Evolutionary conservation across 1,140 invertebrate species (phyloP), one percentile per base, ranked within the genome.

Genomic region (Pseudoatta argentina): DNA sequence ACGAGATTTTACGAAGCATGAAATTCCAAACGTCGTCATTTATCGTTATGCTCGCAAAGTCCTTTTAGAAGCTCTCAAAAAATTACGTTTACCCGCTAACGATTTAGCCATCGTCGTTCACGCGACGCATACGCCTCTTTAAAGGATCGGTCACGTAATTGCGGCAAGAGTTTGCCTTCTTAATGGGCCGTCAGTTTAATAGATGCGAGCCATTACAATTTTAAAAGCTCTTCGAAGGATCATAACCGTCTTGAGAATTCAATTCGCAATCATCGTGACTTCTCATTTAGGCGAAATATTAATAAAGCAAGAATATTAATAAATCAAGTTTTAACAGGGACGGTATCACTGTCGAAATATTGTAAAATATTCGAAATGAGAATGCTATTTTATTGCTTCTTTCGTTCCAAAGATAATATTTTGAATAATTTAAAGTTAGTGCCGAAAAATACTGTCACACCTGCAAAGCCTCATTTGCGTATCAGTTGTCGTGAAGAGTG

Each of bases 111-210:
- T 55, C 63, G 30, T 44, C n/a, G 64, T 57, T 27, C 24, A 63
- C 18, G 53, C 34, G 34, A 79, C 63, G 63, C 48, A n/a, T 44
- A 30, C 30, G 63, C 30, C 16, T 57, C 55, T 69, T 81, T 69
- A 27, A 57, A 71, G 21, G 66, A 44, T 61, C 51, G 12, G 53
- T 71, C 66, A 44, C 51, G 51, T 81, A 81, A 81, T 81, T 71
- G 51, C 64, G 48, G 64, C 30, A 48, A 69, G 53, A 81, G 21
- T 71, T 81, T 81, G 57, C 67, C 24, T 81, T 6, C 16, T 79
- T 88, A 89, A 89, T 57, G 55, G 73, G 61, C 21, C 34, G 82
- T 69, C 48, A 61, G 44, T 57, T 88, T 88, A 81, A 88, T 64
- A 89, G 57, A 69, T 61, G 34, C 27, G 27, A 24, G 61, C 10